These are phyloP conservation scores for Nyctalus aviator DNA, from an alignment of 2,797 vertebrate species.

Conservation along the genomic window DNA sequence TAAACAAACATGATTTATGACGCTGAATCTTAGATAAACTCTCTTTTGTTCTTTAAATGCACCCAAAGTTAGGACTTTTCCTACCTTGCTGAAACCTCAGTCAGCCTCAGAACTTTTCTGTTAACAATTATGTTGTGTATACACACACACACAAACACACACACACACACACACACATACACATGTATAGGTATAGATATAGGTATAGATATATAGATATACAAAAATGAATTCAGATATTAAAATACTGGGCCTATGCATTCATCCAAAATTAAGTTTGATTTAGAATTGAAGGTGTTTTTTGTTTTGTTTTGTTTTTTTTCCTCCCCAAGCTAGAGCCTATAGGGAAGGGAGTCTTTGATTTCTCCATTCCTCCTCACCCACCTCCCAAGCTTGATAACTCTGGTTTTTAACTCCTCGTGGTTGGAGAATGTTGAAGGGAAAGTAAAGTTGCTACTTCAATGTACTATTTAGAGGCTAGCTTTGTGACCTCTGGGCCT, in stretches of 20 bases:
- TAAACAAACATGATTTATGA: constrained; percentile 23
- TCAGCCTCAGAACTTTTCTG: neutral
- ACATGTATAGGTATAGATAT: no score
- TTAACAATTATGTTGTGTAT: neutral
- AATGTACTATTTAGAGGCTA: neutral
- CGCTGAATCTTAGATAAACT: constrained; percentile 43
- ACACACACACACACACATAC: neutral
- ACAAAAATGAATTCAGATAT: neutral
- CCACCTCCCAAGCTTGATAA: neutral
- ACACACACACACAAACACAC: neutral
- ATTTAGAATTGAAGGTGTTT: neutral
- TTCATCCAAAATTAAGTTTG: neutral
- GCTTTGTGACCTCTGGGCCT: neutral
- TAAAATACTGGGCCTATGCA: neutral
- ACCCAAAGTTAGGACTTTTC: neutral
- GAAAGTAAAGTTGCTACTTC: neutral
- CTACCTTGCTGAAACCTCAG: neutral
- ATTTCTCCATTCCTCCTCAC: neutral
- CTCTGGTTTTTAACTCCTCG: neutral
- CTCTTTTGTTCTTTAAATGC: constrained; percentile 45
- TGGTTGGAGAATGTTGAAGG: neutral
- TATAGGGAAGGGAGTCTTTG: neutral
- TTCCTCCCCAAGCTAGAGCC: neutral
- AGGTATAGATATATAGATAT: no score
- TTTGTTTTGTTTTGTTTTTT: neutral